Conservation (phyloP, 2,888 invertebrate species). For the Rhagonycha lutea region DNA sequence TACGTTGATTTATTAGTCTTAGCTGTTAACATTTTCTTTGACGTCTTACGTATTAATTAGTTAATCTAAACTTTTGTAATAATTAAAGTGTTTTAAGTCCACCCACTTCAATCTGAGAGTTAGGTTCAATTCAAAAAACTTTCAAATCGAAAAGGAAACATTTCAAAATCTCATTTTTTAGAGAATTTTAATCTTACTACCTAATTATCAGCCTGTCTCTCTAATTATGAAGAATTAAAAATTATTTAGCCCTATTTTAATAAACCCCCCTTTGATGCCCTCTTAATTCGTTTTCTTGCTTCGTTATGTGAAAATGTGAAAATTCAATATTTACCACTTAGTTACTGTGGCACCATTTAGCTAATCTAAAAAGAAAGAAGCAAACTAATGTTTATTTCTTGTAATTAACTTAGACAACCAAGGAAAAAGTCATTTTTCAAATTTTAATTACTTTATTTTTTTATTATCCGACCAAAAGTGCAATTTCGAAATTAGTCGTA, state of each 20-base stretch:
- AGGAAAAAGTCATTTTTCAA: neutral
- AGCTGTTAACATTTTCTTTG: neutral
- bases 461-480: neutral
- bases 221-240: neutral
- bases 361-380: neutral
- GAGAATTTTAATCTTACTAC: too few species aligned
- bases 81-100: neutral
- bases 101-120: too few species aligned
- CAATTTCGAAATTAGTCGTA: neutral
- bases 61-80: neutral
- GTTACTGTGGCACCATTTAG: neutral
- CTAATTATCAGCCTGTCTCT: neutral
- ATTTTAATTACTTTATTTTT: neutral
- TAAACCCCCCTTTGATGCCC: neutral
- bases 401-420: neutral
- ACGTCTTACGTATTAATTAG: neutral
- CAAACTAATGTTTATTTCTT: neutral
- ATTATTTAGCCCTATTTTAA: neutral
- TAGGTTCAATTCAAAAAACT: too few species aligned
- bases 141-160: too few species aligned
- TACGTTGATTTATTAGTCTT: neutral
- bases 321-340: neutral
- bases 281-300: neutral
- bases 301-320: neutral
- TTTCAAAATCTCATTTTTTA: too few species aligned